Base-by-base conservation (phyloP, 2,797 vertebrate genomes). In the Pseudochaenichthys georgianus region DNA sequence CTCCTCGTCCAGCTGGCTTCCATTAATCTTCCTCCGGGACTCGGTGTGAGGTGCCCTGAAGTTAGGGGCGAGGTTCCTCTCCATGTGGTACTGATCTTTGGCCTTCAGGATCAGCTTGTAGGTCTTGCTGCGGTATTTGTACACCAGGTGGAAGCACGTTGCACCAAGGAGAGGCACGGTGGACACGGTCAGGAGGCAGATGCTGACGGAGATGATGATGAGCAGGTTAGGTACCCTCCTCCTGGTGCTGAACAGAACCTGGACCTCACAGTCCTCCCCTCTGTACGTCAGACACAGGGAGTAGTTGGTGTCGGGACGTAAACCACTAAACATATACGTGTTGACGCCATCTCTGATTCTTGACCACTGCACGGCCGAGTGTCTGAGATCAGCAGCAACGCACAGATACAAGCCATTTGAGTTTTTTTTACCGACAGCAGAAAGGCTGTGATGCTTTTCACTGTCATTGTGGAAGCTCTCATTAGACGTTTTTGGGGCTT, bases 71-170 rank as follows among this genome's bases (percentile, higher is more conserved):
- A 97, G 96, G 87, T 94, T 96, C 92, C 96, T 96, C 88, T 98
- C 96, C 95, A 96, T 94, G 78, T 96, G 96, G 82, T 97, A 97
- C 0, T 95, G 95, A 75, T 96, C 96, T 82, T 97, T 97, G 0
- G 97, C 94, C 79, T 97, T 96, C 93, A 99, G 94, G 88, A 99
- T 98, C 43, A 99, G 93, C 80, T 96, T 97, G 91, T 98, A 99
- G 31, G 97, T 98, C 89, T 99, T 98, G 63, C 95, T 96, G 21
- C 94, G 97, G 86, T 99, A 97, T 64, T 97, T 98, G 94, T 98
- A 96, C 78, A 99, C 93, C 70, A 99, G 92, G 81, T 99, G 98
- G 88, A 97, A 99, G 92, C 98, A 99, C 0, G 96, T 96, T 6
- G 98, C 98, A 0, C 96, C 98, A 41, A 99, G 93, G 70, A 99